Percentiles rank a stretch among this genome's conserved stretches.
These are phyloP conservation scores for Donacobius atricapilla DNA, from an alignment of 2,113 vertebrate genomes.

Conservation along the genomic window DNA sequence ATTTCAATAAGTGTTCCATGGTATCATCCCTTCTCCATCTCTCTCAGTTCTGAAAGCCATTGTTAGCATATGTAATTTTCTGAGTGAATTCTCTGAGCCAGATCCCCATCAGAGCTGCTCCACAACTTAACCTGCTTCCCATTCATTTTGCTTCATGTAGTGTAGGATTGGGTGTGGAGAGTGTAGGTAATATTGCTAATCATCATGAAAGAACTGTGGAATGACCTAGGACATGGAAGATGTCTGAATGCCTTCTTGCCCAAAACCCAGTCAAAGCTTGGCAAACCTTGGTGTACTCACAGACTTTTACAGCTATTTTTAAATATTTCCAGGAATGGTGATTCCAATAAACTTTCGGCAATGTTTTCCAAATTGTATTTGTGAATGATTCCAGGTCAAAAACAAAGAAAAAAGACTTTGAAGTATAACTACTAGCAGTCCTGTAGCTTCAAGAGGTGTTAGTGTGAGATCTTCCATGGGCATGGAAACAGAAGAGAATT, in stretches of 20 bases:
- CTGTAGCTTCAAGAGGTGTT: background rate
- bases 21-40: background rate
- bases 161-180: background rate
- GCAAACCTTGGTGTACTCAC: background rate
- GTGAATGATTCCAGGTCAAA: background rate
- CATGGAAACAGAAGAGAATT: background rate
- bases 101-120: background rate
- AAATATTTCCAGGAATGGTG: background rate
- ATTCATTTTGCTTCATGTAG: background rate
- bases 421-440: background rate
- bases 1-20: slow-evolving; percentile 26
- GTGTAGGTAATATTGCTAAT: background rate
- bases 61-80: background rate
- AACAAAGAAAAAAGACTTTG: background rate
- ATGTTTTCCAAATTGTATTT: background rate
- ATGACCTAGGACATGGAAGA: background rate
- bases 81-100: background rate
- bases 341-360: background rate
- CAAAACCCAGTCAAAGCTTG: background rate
- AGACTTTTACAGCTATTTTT: background rate
- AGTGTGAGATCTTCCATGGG: background rate
- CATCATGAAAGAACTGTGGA: background rate
- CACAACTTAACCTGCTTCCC: background rate
- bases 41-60: background rate
- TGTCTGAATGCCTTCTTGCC: background rate